A percentile compares a stretch with the other conserved stretches of the same genome.
Conservation (phyloP, 2,888 invertebrate species). For the Cantharis rufa region DNA sequence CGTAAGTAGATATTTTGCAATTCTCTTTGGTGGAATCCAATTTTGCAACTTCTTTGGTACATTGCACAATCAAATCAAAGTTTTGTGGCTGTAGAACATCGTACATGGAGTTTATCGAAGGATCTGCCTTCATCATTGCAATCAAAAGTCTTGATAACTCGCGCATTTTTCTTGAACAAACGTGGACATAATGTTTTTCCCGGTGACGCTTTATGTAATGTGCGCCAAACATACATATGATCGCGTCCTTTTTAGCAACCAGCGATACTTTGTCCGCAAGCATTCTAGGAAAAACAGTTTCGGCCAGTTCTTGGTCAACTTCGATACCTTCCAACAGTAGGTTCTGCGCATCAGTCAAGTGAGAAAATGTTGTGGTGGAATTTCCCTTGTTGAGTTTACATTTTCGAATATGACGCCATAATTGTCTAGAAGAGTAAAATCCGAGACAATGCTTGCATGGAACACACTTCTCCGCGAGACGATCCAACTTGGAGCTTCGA, state of each 20-base stretch:
- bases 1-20: constrained; percentile 17
- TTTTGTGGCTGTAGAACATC: constrained; percentile 16
- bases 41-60: constrained; percentile 21
- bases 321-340: no score
- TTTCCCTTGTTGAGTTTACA: no score
- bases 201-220: constrained; percentile 24
- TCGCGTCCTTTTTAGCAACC: neutral
- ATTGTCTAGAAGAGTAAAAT: no score
- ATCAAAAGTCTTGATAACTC: constrained; percentile 26
- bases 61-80: constrained; percentile 21
- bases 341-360: no score
- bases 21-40: constrained; percentile 12
- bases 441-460: no score
- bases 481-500: no score
- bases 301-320: no score
- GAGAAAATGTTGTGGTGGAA: no score
- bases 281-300: neutral
- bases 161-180: constrained; percentile 29
- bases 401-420: no score
- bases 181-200: constrained; percentile 28
- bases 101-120: constrained; percentile 8
- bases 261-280: neutral
- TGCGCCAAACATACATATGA: constrained; percentile 25
- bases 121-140: constrained; percentile 17
- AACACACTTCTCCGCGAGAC: no score